phyloP scores from a whole-genome alignment of 2,113 vertebrate genomes.

The cattle (Bos taurus) region DNA sequence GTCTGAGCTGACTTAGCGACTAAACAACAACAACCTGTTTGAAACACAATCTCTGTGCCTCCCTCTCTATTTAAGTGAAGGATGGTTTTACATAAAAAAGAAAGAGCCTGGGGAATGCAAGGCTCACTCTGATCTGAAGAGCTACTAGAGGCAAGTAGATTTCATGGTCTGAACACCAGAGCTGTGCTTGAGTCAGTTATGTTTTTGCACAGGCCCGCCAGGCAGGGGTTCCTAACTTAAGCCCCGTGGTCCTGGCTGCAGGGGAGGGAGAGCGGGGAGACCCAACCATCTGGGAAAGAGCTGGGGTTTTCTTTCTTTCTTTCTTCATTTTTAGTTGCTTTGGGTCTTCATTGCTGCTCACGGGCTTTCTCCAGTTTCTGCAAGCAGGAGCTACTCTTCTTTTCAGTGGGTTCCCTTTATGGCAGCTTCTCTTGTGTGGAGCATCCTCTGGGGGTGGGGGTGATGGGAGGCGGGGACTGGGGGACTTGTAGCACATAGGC shows the following conservation, averaged over 20 bases:
- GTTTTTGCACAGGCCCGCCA: accelerated
- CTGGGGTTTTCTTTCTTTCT: not conserved
- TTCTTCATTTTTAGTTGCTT: not conserved
- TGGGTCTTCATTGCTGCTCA: not conserved
- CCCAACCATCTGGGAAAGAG: not conserved
- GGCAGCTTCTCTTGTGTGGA: not conserved
- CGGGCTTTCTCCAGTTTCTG: not conserved
- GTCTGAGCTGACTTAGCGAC: accelerated
- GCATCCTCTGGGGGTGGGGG: not conserved
- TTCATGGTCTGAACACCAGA: not conserved
- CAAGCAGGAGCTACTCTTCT: not conserved
- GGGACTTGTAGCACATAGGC: accelerated
- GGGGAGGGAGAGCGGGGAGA: accelerated
- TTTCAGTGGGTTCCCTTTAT: not conserved
- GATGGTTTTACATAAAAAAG: not conserved
- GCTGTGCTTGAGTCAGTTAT: not conserved
- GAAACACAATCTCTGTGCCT: not conserved
- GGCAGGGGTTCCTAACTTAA: not conserved
- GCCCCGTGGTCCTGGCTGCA: not conserved
- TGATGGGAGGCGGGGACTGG: accelerated
- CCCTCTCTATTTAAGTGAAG: not conserved
- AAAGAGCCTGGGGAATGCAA: not conserved
- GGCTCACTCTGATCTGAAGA: not conserved
- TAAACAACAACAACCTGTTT: not conserved
- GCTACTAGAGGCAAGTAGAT: not conserved